A percentile compares a stretch with the other conserved stretches of the same genome.
Conservation (phyloP, 2,888 invertebrate species). For the Dyspetes luteomarginatus region DNA sequence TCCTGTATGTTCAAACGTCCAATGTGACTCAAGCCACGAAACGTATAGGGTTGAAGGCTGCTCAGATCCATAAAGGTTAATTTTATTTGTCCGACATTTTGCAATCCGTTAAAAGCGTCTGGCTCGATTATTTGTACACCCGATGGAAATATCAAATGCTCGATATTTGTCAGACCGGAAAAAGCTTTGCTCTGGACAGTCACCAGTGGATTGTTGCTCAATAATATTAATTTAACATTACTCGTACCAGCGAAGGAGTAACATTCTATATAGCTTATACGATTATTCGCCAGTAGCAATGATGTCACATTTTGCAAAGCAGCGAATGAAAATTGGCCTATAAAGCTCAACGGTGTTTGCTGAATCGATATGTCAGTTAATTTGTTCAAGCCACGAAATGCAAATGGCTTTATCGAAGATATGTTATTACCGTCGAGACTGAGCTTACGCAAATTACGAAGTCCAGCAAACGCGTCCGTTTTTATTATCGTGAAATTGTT, state of each 20-base stretch:
- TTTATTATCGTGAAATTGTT: slow-evolving; percentile 93
- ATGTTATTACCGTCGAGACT: slow-evolving; percentile 95
- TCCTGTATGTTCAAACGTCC: slow-evolving; percentile 91
- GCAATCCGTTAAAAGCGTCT: slow-evolving; percentile 92
- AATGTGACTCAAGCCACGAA: slow-evolving; percentile 91
- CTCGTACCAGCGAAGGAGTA: slow-evolving; percentile 95
- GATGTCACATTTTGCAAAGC: slow-evolving; percentile 92
- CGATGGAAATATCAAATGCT: slow-evolving; percentile 92
- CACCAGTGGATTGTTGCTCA: slow-evolving; percentile 93
- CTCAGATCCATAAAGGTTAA: slow-evolving; percentile 93
- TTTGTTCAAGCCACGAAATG: slow-evolving; percentile 92
- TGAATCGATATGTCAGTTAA: slow-evolving; percentile 93
- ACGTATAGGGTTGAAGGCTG: slow-evolving; percentile 88
- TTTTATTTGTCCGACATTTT: slow-evolving; percentile 92
- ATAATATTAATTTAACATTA: slow-evolving; percentile 91
- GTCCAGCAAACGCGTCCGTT: slow-evolving; percentile 92
- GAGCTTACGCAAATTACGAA: slow-evolving; percentile 91
- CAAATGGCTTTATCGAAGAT: slow-evolving; percentile 91
- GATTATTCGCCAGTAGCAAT: slow-evolving; percentile 89
- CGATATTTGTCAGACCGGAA: slow-evolving; percentile 92
- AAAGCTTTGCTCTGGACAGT: slow-evolving; percentile 93
- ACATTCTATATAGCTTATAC: slow-evolving; percentile 88
- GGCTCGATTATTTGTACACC: slow-evolving; percentile 91
- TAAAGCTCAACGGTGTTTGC: slow-evolving; percentile 91
- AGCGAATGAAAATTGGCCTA: slow-evolving; percentile 93